These are phyloP conservation scores for Melozone crissalis DNA, from an alignment of 2,113 vertebrate species.

Conservation along the genomic window DNA sequence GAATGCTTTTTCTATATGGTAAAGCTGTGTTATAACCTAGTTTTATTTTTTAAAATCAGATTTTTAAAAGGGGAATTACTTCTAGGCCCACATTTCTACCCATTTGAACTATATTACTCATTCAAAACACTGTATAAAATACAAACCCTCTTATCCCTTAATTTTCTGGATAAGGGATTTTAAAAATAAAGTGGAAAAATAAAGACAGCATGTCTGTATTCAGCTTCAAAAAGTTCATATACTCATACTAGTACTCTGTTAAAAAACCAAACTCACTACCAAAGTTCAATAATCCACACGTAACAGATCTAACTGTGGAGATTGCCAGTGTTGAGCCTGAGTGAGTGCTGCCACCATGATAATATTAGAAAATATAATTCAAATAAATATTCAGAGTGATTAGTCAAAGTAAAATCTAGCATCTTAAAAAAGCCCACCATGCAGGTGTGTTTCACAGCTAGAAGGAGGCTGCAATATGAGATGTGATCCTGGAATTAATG, in stretches of 20 bases:
- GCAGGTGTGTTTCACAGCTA: background rate
- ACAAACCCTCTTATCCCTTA: background rate
- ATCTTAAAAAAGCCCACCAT: background rate
- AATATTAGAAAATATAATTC: background rate
- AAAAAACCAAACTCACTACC: background rate
- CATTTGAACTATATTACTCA: background rate
- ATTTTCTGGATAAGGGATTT: background rate
- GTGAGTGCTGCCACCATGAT: background rate
- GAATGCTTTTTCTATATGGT: background rate
- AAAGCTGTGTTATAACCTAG: background rate
- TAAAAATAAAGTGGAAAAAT: background rate
- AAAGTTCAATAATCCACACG: background rate
- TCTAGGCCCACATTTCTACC: background rate
- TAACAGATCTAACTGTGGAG: background rate
- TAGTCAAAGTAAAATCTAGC: background rate
- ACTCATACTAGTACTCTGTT: background rate
- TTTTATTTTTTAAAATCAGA: background rate
- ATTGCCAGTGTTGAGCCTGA: background rate
- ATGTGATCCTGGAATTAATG: background rate
- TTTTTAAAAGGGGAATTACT: background rate
- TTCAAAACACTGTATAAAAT: background rate
- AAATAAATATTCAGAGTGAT: background rate
- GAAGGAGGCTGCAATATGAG: background rate
- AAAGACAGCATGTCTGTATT: slow-evolving; percentile 16
- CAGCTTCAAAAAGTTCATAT: background rate